A percentile compares a stretch with the other conserved stretches of the same genome.
phyloP scores from a whole-genome alignment of 2,797 vertebrate species.

The Rhabdophis nuchalis region DNA sequence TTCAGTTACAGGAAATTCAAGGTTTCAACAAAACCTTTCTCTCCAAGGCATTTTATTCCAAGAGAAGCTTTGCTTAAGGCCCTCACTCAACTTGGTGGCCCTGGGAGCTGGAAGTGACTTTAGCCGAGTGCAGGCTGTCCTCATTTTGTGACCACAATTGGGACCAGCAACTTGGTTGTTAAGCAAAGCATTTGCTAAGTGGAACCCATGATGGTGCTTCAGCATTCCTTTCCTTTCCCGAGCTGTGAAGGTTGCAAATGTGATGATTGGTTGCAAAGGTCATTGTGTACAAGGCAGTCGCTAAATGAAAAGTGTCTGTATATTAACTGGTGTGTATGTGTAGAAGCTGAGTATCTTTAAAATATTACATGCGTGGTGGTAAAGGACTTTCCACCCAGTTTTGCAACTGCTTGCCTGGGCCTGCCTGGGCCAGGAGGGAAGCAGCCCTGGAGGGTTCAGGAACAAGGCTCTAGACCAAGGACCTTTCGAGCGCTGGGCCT shows the following conservation, averaged over 20 bases:
- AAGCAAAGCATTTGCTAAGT: not conserved
- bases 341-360: not conserved
- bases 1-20: not conserved
- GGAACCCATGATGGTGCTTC: not conserved
- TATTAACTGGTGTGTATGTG: not conserved
- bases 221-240: not conserved
- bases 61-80: not conserved
- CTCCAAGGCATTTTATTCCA: not conserved
- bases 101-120: not conserved
- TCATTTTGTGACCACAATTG: not conserved
- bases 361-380: not conserved
- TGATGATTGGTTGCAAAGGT: not conserved
- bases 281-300: not conserved
- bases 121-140: not conserved
- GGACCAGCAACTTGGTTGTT: not conserved
- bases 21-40: not conserved
- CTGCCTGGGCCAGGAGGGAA: not conserved
- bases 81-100: not conserved
- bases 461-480: not conserved
- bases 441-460: not conserved
- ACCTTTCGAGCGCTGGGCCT: not conserved
- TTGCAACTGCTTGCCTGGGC: not conserved
- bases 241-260: not conserved
- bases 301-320: not conserved
- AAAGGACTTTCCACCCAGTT: not conserved